These are phyloP conservation scores for Leptinotarsa texana DNA, from an alignment of 1,140 invertebrate genomes.

Conservation along the genomic window DNA sequence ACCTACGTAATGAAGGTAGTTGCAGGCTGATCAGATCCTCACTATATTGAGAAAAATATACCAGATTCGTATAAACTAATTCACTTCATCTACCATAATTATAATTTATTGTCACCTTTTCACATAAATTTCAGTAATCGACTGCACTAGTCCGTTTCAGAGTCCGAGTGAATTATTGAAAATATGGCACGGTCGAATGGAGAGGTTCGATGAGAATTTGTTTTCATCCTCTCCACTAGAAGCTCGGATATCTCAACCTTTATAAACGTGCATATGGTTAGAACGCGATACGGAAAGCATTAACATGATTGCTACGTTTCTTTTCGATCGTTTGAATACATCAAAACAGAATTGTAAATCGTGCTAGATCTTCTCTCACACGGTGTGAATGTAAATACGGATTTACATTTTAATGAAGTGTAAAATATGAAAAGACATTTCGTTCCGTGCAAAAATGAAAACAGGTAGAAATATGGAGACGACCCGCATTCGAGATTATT, in stretches of 20 bases:
- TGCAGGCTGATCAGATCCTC: too few relatives aligned
- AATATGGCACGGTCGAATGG: background rate
- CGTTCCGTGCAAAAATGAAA: too few relatives aligned
- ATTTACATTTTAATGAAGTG: slow-evolving; percentile 2
- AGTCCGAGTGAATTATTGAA: slow-evolving; percentile 1
- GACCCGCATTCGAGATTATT: too few relatives aligned
- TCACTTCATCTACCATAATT: too few relatives aligned
- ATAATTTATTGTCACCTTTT: too few relatives aligned
- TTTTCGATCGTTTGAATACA: background rate
- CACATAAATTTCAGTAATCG: background rate
- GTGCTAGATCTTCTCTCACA: background rate
- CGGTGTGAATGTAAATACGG: background rate
- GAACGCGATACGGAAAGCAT: background rate
- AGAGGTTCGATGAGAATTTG: background rate
- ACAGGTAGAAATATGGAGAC: too few relatives aligned
- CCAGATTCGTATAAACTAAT: too few relatives aligned
- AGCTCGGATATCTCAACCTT: background rate
- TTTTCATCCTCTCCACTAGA: background rate
- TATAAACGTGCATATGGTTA: background rate
- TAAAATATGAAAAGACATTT: background rate
- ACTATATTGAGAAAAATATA: too few relatives aligned
- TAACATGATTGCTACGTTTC: slow-evolving; percentile 6
- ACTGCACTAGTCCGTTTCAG: background rate
- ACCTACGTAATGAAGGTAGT: too few relatives aligned
- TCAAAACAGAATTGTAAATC: slow-evolving; percentile 6